phyloP scores from a whole-genome alignment of 2,797 vertebrate genomes.

The Acipenser oxyrinchus region DNA sequence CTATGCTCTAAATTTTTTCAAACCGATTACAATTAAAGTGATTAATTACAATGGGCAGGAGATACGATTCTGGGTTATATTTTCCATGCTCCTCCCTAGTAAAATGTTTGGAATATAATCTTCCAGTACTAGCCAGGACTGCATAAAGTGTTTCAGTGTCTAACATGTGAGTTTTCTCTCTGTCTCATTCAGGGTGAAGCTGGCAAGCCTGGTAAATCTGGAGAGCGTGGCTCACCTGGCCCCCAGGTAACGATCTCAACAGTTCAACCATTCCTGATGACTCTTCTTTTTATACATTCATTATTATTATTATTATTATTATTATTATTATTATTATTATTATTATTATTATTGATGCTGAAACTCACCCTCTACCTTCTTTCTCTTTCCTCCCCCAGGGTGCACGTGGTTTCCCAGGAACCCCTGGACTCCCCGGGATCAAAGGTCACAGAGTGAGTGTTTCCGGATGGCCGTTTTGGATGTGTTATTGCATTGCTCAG shows the following conservation, averaged over 20 bases:
- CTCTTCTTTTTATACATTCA: background rate
- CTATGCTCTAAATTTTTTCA: background rate
- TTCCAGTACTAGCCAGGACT: too few species aligned
- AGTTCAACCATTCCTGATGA: background rate
- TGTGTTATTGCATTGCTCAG: too few species aligned
- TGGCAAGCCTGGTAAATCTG: constrained; percentile 81
- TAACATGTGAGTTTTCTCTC: background rate
- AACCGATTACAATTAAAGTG: too few species aligned
- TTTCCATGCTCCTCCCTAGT: too few species aligned
- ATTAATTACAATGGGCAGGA: too few species aligned
- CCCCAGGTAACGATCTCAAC: constrained; percentile 67
- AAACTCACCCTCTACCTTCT: too few species aligned
- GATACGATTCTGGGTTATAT: too few species aligned
- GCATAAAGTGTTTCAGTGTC: too few species aligned
- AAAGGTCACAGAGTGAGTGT: constrained; percentile 89
- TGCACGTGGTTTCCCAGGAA: constrained; percentile 89
- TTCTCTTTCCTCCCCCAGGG: constrained; percentile 52
- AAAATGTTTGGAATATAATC: too few species aligned
- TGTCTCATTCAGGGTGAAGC: constrained; percentile 68
- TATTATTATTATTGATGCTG: too few species aligned
- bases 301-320: too few species aligned
- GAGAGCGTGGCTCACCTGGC: constrained; percentile 77
- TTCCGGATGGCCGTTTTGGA: background rate
- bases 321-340: background rate
- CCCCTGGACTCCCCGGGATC: constrained; percentile 88